A percentile compares a stretch with the other conserved stretches of the same genome.
Conservation (phyloP, 1,140 invertebrate species). For the Drosophila nigrodunni region DNA sequence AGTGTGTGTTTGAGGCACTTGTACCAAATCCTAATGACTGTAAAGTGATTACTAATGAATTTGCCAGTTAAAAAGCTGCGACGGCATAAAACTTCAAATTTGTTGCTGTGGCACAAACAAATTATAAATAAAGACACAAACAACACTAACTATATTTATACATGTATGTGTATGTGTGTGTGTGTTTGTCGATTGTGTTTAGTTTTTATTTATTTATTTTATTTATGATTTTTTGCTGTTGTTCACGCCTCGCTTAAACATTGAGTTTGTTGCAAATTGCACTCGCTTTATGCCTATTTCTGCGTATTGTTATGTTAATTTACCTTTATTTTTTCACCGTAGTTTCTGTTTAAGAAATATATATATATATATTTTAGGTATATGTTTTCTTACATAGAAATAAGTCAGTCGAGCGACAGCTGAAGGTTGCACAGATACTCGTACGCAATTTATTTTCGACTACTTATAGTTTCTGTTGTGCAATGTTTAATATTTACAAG, state of each 20-base stretch:
- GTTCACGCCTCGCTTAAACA: conserved; percentile 47
- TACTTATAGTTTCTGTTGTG: conserved; percentile 37
- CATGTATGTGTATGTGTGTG: conserved; percentile 1
- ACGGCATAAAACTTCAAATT: conserved; percentile 11
- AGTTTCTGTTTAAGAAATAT: not conserved
- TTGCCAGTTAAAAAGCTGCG: conserved; percentile 63
- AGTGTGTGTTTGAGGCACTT: conserved; percentile 50
- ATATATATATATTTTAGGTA: not conserved
- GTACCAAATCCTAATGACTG: conserved; percentile 80
- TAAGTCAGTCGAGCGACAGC: conserved; percentile 60
- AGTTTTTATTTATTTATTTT: conserved; percentile 9
- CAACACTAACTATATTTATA: not conserved
- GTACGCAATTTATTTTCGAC: conserved; percentile 54
- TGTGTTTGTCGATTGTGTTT: conserved; percentile 19
- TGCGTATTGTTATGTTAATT: conserved; percentile 70
- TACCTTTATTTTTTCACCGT: conserved; percentile 46
- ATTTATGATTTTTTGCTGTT: not conserved
- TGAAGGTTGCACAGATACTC: conserved; percentile 69
- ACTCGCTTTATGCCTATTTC: conserved; percentile 59
- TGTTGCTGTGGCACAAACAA: conserved; percentile 8
- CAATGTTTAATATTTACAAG: conserved; percentile 47
- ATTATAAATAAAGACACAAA: not conserved
- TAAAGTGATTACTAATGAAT: conserved; percentile 82
- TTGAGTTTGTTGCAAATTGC: conserved; percentile 77
- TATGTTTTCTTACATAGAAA: conserved; percentile 24